phyloP scores from a whole-genome alignment of 2,888 invertebrate species.

The Sinotaia quadrata region DNA sequence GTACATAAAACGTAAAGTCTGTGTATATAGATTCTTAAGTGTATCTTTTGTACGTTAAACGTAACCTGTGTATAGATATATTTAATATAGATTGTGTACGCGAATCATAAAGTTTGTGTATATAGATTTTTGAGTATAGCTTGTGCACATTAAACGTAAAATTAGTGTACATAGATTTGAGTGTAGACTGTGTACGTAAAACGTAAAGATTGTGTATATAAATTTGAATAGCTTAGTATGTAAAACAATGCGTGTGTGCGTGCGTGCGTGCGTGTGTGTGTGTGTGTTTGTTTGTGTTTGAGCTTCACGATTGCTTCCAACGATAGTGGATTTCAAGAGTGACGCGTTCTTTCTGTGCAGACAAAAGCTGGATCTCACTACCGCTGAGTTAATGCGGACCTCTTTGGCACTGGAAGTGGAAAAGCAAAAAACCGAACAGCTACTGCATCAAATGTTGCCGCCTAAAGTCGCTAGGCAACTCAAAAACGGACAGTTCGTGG shows the following conservation, averaged over 20 bases:
- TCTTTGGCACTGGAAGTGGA: constrained; percentile 65
- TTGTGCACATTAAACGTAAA: too few relatives aligned
- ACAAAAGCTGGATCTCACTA: constrained; percentile 71
- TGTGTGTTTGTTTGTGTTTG: neutral
- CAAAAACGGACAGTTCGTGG: constrained; percentile 67
- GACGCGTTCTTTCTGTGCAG: constrained; percentile 36
- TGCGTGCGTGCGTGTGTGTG: constrained; percentile 8
- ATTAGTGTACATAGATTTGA: too few relatives aligned
- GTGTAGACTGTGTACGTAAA: too few relatives aligned
- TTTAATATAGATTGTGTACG: too few relatives aligned
- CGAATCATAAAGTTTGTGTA: too few relatives aligned
- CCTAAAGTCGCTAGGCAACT: constrained; percentile 70
- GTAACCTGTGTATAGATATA: too few relatives aligned
- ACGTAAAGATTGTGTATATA: neutral
- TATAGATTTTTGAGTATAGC: too few relatives aligned
- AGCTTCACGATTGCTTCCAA: too few relatives aligned
- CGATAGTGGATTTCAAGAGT: too few relatives aligned
- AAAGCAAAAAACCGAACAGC: constrained; percentile 68
- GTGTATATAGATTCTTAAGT: too few relatives aligned
- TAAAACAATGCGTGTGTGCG: neutral
- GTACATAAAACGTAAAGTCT: too few relatives aligned
- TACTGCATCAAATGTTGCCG: constrained; percentile 72
- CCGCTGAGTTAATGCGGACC: constrained; percentile 68
- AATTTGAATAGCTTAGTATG: neutral
- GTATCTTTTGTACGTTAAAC: too few relatives aligned